These are phyloP conservation scores for Heliconius hewitsoni DNA, from an alignment of 1,140 invertebrate species.

Conservation along the genomic window DNA sequence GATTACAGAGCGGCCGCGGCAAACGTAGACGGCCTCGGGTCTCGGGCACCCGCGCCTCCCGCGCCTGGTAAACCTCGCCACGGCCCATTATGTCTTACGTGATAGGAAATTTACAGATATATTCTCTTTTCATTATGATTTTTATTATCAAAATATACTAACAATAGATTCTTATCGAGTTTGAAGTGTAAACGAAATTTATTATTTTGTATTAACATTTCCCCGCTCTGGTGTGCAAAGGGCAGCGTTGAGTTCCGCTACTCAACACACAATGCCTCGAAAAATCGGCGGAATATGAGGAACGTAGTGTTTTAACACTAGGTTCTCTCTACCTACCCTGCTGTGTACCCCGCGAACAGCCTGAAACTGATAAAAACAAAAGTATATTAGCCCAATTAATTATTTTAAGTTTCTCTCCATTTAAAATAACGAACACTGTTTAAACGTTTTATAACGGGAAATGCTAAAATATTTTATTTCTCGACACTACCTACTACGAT, in stretches of 20 bases:
- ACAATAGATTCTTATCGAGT: not conserved
- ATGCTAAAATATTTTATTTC: constrained; percentile 21
- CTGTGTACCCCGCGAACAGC: too few species aligned
- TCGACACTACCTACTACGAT: not conserved
- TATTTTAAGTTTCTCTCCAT: not conserved
- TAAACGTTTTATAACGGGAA: constrained; percentile 20
- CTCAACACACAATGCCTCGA: too few species aligned
- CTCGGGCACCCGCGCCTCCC: constrained; percentile 39
- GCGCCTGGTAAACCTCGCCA: constrained; percentile 40
- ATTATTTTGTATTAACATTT: not conserved
- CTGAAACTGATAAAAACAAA: too few species aligned
- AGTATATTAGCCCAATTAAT: not conserved
- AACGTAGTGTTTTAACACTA: too few species aligned
- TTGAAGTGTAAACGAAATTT: not conserved
- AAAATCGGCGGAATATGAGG: too few species aligned
- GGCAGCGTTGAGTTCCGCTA: too few species aligned
- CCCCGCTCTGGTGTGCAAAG: too few species aligned
- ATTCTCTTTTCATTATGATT: not conserved
- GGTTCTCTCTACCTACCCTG: too few species aligned
- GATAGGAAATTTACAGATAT: constrained; percentile 44
- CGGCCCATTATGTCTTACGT: constrained; percentile 51
- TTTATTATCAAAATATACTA: not conserved
- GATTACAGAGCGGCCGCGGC: constrained; percentile 67
- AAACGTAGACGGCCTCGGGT: constrained; percentile 32
- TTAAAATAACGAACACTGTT: constrained; percentile 11